Conservation (phyloP, 2,888 invertebrate species). For the Trichogramma evanescens region DNA sequence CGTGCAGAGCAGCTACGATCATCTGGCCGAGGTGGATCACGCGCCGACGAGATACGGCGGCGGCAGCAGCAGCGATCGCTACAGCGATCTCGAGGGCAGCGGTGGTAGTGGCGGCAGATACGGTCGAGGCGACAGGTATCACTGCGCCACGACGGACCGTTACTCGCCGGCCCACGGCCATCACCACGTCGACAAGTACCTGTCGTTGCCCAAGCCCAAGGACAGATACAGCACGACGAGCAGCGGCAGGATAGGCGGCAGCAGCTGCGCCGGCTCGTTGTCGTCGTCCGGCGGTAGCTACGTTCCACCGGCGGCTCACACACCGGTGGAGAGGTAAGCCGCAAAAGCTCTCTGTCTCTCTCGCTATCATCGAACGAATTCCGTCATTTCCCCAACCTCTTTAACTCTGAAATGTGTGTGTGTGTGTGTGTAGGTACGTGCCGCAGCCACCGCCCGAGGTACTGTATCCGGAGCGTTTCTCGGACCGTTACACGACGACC, state of each 20-base stretch:
- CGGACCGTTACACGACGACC: constrained; percentile 58
- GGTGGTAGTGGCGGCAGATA: constrained; percentile 11
- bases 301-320: constrained; percentile 66
- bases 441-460: constrained; percentile 50
- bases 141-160: constrained; percentile 33
- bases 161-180: constrained; percentile 37
- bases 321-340: constrained; percentile 58
- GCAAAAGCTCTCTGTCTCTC: not conserved
- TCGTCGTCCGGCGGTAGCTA: constrained; percentile 41
- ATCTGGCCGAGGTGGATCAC: constrained; percentile 18
- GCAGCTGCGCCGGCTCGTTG: constrained; percentile 29
- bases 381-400: not conserved
- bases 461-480: constrained; percentile 42
- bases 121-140: constrained; percentile 33
- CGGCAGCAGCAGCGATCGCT: constrained; percentile 19
- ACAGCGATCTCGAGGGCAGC: constrained; percentile 22
- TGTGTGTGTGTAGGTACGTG: constrained; percentile 49
- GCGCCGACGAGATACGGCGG: constrained; percentile 22
- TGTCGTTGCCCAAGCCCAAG: constrained; percentile 42
- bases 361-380: not conserved
- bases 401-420: not conserved
- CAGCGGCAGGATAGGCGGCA: constrained; percentile 31
- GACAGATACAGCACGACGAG: constrained; percentile 34
- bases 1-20: constrained; percentile 31
- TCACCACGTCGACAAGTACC: constrained; percentile 36